Base-by-base conservation (phyloP, 2,888 invertebrate species). In the Diaperis boleti region DNA sequence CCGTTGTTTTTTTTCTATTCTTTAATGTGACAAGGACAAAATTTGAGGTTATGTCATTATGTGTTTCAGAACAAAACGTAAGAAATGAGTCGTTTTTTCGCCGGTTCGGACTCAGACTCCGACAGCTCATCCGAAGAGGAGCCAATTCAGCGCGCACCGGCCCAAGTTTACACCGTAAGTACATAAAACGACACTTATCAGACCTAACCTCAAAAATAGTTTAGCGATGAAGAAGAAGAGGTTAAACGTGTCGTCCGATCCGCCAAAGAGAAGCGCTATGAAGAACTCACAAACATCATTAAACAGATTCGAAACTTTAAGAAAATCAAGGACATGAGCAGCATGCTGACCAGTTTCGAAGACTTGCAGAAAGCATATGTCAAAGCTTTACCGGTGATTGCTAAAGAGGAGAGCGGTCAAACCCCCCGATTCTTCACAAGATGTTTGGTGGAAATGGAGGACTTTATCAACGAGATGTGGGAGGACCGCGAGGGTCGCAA, bases 301-400 rank as follows among this genome's bases (percentile, higher is more conserved):
- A 96, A 95, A 78, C 92, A 92, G 68, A 89, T 98, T 64, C 88
- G 93, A 59, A 99, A 99, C 81, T 95, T 92, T 78, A 95, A 95
- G 79, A 99, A 98, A 81, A 99, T 98, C 76, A 98, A 97, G 81
- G 99, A 99, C 79, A 95, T 98, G 88, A 91, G 95, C 49, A 97
- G 95, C 74, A 92, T 98, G 78, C 83, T 98, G 20, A 89, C 91
- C 47, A 94, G 96, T 88, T 99, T 99, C 83, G 99, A 99, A 78
- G 95, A 96, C 71, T 85, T 99, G 26, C 91, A 90, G 67, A 89
- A 91, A 72, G 95, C 95, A 0, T 97, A 95, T 79, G 91, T 92
- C 8, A 96, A 97, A 79, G 95, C 98, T 0, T 85, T 92, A 69
- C 93, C 96, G 0, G 95, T 98, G 0, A 92, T 99, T 59, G 87